Percentiles rank a stretch among this genome's conserved stretches.
phyloP scores from a whole-genome alignment of 2,888 invertebrate species.

The Amphipoea lucens region DNA sequence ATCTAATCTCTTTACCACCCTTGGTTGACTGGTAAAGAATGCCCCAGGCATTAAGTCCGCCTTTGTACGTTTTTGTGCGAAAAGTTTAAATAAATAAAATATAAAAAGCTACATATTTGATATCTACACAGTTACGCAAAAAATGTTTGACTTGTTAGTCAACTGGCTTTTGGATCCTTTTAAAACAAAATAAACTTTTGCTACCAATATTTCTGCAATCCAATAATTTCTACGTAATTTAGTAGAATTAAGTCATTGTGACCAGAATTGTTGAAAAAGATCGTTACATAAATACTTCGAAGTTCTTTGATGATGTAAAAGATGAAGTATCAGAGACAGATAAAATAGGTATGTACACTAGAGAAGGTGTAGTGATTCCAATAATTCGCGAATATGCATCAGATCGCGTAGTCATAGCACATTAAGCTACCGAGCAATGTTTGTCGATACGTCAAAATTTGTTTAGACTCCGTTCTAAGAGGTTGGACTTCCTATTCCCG shows the following conservation, averaged over 20 bases:
- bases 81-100: no score
- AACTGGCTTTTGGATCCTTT: no score
- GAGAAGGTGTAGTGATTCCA: not conserved
- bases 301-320: not conserved
- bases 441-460: conserved; percentile 39
- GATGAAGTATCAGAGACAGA: not conserved
- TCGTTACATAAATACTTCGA: not conserved
- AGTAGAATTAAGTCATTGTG: not conserved
- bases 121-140: no score
- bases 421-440: conserved; percentile 17
- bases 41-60: not conserved
- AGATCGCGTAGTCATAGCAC: conserved; percentile 13
- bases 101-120: no score
- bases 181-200: no score
- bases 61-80: no score
- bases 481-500: not conserved
- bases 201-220: not conserved
- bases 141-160: no score
- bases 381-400: conserved; percentile 6
- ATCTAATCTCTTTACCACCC: no score
- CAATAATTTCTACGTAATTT: not conserved
- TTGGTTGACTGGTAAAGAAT: not conserved
- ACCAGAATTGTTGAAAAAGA: not conserved
- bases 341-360: not conserved
- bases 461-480: conserved; percentile 33